phyloP scores from a whole-genome alignment of 2,113 vertebrate species.

The Myiagra hebetior region DNA sequence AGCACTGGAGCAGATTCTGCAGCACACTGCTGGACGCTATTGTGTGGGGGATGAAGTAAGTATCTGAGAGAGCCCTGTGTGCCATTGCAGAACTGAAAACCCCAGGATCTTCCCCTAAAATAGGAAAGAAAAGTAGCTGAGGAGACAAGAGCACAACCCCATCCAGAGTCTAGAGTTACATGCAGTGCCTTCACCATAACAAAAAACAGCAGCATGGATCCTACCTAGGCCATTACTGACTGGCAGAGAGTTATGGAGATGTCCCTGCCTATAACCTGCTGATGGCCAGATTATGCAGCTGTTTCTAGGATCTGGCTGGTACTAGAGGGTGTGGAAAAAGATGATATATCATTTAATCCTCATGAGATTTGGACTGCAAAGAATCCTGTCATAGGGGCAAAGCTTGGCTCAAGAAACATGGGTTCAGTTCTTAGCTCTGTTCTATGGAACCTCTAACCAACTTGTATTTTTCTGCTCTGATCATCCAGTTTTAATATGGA shows the following conservation, averaged over 20 bases:
- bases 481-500: neutral
- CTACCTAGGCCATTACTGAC: neutral
- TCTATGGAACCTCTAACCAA: neutral
- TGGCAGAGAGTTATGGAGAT: neutral
- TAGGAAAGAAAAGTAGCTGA: neutral
- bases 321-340: neutral
- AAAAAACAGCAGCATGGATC: neutral
- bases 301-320: neutral
- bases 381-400: neutral
- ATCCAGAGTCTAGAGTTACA: neutral
- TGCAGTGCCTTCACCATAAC: neutral
- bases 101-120: neutral
- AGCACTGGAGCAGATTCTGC: conserved; percentile 89
- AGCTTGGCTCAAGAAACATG: neutral
- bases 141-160: neutral
- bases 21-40: conserved; percentile 83
- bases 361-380: neutral
- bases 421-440: neutral
- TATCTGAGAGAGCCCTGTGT: neutral
- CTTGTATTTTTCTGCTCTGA: neutral
- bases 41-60: conserved; percentile 92
- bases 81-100: neutral
- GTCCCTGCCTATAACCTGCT: neutral
- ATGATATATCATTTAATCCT: neutral
- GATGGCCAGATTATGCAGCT: neutral